Evolutionary conservation across 53 echinoderm and acorn worm genomes (phyloP), one percentile per base, ranked within the genome.

Genomic region (Hippasteria phrygiana): DNA sequence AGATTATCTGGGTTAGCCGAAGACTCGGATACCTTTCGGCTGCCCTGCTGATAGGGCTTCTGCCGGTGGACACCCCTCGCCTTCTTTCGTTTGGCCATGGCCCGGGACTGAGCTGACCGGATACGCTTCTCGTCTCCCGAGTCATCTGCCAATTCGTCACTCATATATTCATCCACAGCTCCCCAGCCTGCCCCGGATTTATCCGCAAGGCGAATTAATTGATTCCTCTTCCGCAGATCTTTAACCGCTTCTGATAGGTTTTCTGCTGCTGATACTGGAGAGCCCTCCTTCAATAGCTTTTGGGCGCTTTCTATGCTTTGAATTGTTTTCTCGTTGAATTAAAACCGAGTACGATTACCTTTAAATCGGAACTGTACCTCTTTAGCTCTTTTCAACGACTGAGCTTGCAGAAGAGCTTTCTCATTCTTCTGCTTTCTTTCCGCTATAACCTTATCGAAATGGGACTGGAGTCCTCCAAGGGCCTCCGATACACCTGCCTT

Each of bases 71-170:
- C 0, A 29, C 26, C 75, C 75, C 27, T 75, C 7, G 50, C 75
- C 27, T 16, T 75, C 47, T 75, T 75, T 24, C 48, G 75, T 75
- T 75, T 75, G 12, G 75, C 75, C 75, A 47, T 47, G 45, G 75
- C 75, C 75, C 75, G 47, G 48, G 75, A 75, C 47, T 83, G 83
- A 22, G 83, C 83, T 0, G 63, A 46, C 27, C 83, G 67, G 20
- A 83, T 62, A 42, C 83, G 27, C 46, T 83, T 83, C 43, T 83
- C 83, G 42, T 83, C 83, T 12, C 67, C 83, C 10, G 80, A 54
- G 55, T 79, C 55, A 29, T 79, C 80, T 16, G 80, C 80, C 31
- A 79, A 55, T 20, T 79, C 80, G 55, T 79, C 80, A 13, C 53
- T 79, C 4, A 79, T 10, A 20, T 79, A 79, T 33, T 79, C 80